Evolutionary conservation across 2,797 vertebrate genomes (phyloP), one percentile per base, ranked within the genome.

Genomic region (Sphenopsis melanotis): DNA sequence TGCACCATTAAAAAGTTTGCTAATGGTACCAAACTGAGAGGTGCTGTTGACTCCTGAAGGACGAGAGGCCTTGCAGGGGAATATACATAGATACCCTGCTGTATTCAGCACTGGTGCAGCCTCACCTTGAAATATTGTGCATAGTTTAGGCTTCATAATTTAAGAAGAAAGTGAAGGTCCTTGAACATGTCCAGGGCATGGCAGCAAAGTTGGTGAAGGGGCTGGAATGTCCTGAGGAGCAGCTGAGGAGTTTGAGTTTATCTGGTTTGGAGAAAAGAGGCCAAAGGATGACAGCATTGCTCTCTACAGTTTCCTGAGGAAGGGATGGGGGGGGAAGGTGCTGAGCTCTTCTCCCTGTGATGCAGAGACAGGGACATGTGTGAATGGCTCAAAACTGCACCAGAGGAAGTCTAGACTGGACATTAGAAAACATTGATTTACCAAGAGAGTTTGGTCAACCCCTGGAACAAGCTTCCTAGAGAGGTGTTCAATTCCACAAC

Each of bases 291-390:
- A 37, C 50, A 12, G 42, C 32, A 26, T 17, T 34, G 44, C 18
- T 47, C 34, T 42, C 37, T 81, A 1, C 10, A 30, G 34, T 12
- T 57, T 66, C 34, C 53, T 24, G 18, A 77, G 29, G 24, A 81
- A 1, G 4, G 7, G 2, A 55, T 3, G 2, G 47, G 17, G 42
- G 2, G 32, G 5, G 14, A 7, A 46, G 11, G 6, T 49, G 37
- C 34, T 41, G 47, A 44, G 5, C 9, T 4, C 34, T 56, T 47
- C 26, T 84, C 12, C 13, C 6, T 57, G 20, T 12, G 3, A 68
- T 63, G 7, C 55, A 56, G 34, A n/a, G 37, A 41, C 6, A 49
- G 36, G 14, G 14, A 65, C 2, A 2, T 0, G 0, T 20, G 16
- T 23, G 14, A 82, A 68, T 5, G 13, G 59, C 14, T 84, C 46